Evolutionary conservation across 2,113 vertebrate genomes (phyloP), one percentile per base, ranked within the genome.

Genomic region (Bagarius yarrelli): DNA sequence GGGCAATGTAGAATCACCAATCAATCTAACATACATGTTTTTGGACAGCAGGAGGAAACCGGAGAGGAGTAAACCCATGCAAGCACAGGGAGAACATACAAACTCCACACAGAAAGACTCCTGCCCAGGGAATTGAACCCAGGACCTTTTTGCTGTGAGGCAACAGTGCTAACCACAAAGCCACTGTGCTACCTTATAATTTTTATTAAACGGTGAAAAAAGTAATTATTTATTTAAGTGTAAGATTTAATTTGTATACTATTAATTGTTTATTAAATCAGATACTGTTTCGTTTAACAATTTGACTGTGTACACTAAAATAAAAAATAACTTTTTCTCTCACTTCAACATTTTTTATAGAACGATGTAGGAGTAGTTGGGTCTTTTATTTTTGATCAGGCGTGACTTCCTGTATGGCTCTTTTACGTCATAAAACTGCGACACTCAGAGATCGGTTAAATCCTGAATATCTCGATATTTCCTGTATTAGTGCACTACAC

Each of bases 391-490:
- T 16, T n/a, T 32, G 53, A 18, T 32, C 47, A 4, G 2, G 4
- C 18, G 0, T 6, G 16, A 21, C 52, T 40, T 69, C 53, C 78
- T 32, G 66, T 12, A 23, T 8, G 9, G 18, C 14, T 23, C 19
- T 21, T 1, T 30, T 23, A 44, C 66, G 23, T 80, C 78, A 79
- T 69, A 25, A 71, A 56, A 47, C 36, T 14, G 55, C 55, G 78
- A 56, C 78, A 18, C 70, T 23, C 4, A 27, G 50, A 34, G 19
- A 14, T 21, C 11, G 70, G 70, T 55, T 27, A 21, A 55, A 32
- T 32, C 50, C 70, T 34, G 32, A 73, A 32, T 23, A 30, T 23
- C 11, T 34, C 8, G 1, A 32, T 55, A 3, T 23, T 32, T 11
- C 18, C 11, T 53, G 6, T 34, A 27, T 14, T 6, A 32, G 70